Percentiles rank a stretch among this genome's conserved stretches.
phyloP scores from a whole-genome alignment of 2,888 invertebrate species.

The Girardia tigrina region DNA sequence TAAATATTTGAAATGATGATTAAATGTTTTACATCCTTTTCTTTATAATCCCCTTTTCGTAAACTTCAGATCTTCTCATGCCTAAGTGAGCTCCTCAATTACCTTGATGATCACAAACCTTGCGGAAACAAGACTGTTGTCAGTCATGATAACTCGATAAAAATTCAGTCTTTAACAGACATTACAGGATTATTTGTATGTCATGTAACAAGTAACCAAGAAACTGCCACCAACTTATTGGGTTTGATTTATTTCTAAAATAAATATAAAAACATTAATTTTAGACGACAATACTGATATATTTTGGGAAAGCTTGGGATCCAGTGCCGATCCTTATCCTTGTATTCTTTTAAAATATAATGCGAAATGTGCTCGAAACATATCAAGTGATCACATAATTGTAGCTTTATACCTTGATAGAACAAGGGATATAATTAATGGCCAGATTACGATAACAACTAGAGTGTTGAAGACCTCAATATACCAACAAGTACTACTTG shows the following conservation, averaged over 20 bases:
- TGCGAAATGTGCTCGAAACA: not conserved
- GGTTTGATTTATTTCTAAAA: too few relatives aligned
- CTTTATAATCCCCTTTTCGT: too few relatives aligned
- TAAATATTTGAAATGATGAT: too few relatives aligned
- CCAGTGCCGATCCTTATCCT: not conserved
- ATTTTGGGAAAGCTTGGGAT: not conserved
- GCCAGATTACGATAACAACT: not conserved
- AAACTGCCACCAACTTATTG: not conserved
- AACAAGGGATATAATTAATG: not conserved
- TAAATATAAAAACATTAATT: too few relatives aligned
- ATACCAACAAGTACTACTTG: not conserved
- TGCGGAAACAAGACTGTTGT: not conserved
- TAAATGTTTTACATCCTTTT: too few relatives aligned
- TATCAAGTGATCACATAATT: not conserved
- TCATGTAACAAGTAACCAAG: not conserved
- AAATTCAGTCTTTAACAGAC: not conserved
- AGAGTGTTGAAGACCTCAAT: not conserved
- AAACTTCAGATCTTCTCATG: not conserved
- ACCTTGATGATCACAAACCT: not conserved
- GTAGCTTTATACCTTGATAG: not conserved
- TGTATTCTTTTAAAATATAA: not conserved
- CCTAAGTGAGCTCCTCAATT: not conserved
- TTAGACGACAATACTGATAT: not conserved
- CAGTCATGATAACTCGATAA: not conserved
- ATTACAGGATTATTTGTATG: not conserved